Evolutionary conservation across 2,888 invertebrate genomes (phyloP), one percentile per base, ranked within the genome.

Genomic region (Gandaritis pyraliata): DNA sequence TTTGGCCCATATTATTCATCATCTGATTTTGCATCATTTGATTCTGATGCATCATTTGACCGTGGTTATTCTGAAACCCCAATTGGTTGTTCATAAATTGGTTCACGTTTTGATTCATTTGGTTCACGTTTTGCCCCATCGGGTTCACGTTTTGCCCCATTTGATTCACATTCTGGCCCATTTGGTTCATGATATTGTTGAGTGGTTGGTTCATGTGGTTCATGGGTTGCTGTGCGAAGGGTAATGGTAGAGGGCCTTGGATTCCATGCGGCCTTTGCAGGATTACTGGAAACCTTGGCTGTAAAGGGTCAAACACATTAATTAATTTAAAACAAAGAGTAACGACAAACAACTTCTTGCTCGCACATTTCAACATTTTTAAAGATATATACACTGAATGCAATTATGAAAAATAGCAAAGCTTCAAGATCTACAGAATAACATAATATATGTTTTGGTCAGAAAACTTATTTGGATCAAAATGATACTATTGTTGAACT

Each of bases 201-300:
- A 43, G 43, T 11, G 43, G 43, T 43, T 89, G 68, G 75, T 73
- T 77, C 64, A 86, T 75, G 58, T 76, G 80, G 55, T 81, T 69
- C 77, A 85, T 81, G 8, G 80, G 72, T 63, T 85, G 88, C 68
- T 87, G 87, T 0, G 88, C 91, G 65, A 85, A 91, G 0, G 90
- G 89, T 36, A 92, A 70, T 0, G 90, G 87, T 1, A 90, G 82
- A 0, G 90, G 90, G 2, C 88, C 90, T 64, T 88, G 88, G 0
- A 92, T 73, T 0, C 90, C 90, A 0, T 90, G 90, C 0, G 91
- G 90, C 59, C 91, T 76, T 75, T 92, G 92, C 0, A 92, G 76
- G 39, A 92, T 90, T 1, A 93, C 88, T 29, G 90, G 90, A 77
- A 85, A 93, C 72, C 92, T 80, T 47, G 90, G 90, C 93, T 92